phyloP scores from a whole-genome alignment of 1,140 invertebrate genomes.

The Sarcophaga bullata region DNA sequence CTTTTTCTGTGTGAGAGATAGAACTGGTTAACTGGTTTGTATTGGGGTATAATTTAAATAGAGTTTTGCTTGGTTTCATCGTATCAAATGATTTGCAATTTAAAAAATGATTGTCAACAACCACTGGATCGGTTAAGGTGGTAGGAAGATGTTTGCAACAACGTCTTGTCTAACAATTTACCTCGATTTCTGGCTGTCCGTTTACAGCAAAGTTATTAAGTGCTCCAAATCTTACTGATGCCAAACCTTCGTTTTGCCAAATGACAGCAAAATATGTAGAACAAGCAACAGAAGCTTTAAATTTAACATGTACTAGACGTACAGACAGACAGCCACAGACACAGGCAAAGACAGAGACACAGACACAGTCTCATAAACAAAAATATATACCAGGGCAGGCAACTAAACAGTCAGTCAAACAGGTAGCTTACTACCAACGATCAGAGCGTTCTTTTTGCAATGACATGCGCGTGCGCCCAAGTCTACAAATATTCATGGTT shows the following conservation, averaged over 20 bases:
- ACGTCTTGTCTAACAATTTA: slow-evolving; percentile 6
- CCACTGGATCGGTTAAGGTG: slow-evolving; percentile 17
- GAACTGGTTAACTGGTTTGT: not conserved
- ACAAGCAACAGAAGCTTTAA: slow-evolving; percentile 35
- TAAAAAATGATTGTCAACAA: slow-evolving; percentile 36
- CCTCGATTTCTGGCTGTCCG: not conserved
- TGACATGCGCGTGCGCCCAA: slow-evolving; percentile 35
- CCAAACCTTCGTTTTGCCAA: slow-evolving; percentile 25
- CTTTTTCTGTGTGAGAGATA: not conserved
- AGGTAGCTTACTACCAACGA: not conserved
- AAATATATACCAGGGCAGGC: not conserved
- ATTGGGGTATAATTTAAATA: slow-evolving; percentile 27
- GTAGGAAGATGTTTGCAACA: not conserved
- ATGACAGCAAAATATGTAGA: slow-evolving; percentile 38
- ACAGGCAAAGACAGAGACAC: not conserved
- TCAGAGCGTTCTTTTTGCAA: slow-evolving; percentile 12
- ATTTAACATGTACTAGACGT: slow-evolving; percentile 20
- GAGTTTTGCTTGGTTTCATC: slow-evolving; percentile 27
- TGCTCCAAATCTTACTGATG: slow-evolving; percentile 30
- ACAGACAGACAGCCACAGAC: not conserved
- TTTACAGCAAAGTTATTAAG: slow-evolving; percentile 29
- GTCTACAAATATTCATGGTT: not conserved
- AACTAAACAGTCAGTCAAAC: not conserved
- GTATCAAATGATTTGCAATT: slow-evolving; percentile 39
- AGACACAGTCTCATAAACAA: no score